phyloP scores from a whole-genome alignment of 2,113 vertebrate genomes.

The Tetraodon nigroviridis region DNA sequence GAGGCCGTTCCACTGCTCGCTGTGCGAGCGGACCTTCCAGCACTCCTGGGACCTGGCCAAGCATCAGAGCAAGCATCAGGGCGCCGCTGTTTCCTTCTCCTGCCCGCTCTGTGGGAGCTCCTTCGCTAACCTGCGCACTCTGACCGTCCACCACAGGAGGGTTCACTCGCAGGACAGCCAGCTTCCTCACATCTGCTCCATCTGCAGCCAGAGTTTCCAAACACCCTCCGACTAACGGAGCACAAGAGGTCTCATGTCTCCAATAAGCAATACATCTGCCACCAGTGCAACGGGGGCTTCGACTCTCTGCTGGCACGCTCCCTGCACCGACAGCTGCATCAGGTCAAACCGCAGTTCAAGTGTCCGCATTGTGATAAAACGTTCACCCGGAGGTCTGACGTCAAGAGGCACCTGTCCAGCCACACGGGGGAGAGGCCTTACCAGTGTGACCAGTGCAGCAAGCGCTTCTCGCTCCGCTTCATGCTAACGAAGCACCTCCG shows the following conservation, averaged over 20 bases:
- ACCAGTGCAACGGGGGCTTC: conserved; percentile 67
- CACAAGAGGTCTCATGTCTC: conserved; percentile 63
- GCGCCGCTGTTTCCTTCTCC: conserved; percentile 58
- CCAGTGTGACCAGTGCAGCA: conserved; percentile 66
- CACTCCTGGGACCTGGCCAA: conserved; percentile 75
- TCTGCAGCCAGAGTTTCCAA: conserved; percentile 61
- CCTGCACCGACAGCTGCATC: conserved; percentile 63
- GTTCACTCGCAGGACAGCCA: conserved; percentile 45
- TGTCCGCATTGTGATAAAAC: conserved; percentile 74
- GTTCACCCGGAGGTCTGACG: conserved; percentile 69
- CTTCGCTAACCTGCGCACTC: conserved; percentile 60
- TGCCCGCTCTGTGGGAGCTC: conserved; percentile 56
- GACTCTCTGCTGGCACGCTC: conserved; percentile 66
- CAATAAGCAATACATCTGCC: conserved; percentile 57
- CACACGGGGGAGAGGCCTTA: conserved; percentile 71
- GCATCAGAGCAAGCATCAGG: conserved; percentile 69
- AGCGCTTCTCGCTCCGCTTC: conserved; percentile 70
- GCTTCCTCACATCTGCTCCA: conserved; percentile 75
- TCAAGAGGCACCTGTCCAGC: conserved; percentile 64
- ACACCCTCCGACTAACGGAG: conserved; percentile 41
- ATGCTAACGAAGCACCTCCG: conserved; percentile 69
- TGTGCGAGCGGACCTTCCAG: conserved; percentile 76
- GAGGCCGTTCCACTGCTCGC: conserved; percentile 67
- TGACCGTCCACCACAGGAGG: conserved; percentile 67
- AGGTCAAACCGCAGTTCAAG: conserved; percentile 59